These are phyloP conservation scores for Euleptes europaea DNA, from an alignment of 2,113 vertebrate genomes.

Conservation along the genomic window DNA sequence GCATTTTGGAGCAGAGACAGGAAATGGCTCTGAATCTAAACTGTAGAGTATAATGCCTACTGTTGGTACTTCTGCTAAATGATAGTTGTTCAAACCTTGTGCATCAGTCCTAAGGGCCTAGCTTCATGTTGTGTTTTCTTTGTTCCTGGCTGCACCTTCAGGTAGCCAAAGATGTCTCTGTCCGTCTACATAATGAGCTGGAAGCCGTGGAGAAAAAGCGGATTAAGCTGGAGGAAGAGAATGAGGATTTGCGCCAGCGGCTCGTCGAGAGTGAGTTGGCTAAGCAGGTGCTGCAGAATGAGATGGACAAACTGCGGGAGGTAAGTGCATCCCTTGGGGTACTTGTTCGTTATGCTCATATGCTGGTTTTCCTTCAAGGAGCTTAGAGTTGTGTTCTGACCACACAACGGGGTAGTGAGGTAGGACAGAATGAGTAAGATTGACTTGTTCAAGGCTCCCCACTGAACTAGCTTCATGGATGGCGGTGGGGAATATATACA, in stretches of 20 bases:
- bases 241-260: conserved; percentile 89
- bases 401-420: neutral
- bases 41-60: neutral
- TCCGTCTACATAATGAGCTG: conserved; percentile 93
- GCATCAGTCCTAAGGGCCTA: neutral
- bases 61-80: neutral
- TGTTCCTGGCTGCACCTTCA: conserved; percentile 47
- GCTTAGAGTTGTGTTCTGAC: neutral
- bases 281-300: conserved; percentile 95
- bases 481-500: neutral
- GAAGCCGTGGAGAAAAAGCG: conserved; percentile 94
- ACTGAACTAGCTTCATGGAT: neutral
- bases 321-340: conserved; percentile 65
- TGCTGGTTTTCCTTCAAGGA: neutral
- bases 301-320: conserved; percentile 93
- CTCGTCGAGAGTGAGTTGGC: conserved; percentile 93
- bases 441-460: neutral
- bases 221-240: conserved; percentile 90
- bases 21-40: neutral
- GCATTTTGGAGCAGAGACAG: neutral
- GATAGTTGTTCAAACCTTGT: neutral
- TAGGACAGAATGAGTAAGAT: neutral
- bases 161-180: conserved; percentile 98
- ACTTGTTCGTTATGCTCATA: neutral
- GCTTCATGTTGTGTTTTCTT: neutral